Evolutionary conservation across 2,113 vertebrate genomes (phyloP).

Genomic region (Tinamus guttatus): DNA sequence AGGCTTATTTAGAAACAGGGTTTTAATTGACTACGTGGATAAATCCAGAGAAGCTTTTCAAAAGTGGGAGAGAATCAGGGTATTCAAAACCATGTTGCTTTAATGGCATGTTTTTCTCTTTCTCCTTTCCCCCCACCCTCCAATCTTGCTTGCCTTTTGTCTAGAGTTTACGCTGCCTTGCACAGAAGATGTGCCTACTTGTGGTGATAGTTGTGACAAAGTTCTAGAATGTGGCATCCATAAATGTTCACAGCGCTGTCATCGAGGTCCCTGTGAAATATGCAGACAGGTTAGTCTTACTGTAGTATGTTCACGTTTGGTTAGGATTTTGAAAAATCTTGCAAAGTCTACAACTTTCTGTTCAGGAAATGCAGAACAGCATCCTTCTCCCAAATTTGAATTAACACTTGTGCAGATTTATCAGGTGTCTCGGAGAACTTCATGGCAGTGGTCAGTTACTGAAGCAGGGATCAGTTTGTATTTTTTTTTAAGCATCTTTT

Average conservation of each 20-base stretch:
- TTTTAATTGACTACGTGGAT: background rate
- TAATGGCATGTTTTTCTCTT: background rate
- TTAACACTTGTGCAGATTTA: background rate
- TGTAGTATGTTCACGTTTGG: background rate
- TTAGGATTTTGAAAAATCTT: background rate
- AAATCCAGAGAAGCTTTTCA: background rate
- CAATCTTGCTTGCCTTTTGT: background rate
- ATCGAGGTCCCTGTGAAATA: slow-evolving; percentile 92
- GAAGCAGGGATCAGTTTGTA: background rate
- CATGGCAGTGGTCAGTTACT: background rate
- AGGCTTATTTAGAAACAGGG: background rate
- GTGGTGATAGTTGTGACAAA: slow-evolving; percentile 95
- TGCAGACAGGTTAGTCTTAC: slow-evolving; percentile 89
- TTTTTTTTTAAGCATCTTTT: background rate
- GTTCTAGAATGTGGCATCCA: slow-evolving; percentile 90
- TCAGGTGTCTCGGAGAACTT: background rate
- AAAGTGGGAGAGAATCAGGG: background rate
- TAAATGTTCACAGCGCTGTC: slow-evolving; percentile 95
- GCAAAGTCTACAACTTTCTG: background rate
- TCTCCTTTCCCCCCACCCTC: background rate
- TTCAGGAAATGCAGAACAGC: background rate
- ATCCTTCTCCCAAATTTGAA: background rate
- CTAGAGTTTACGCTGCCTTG: slow-evolving; percentile 91
- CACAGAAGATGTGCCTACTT: slow-evolving; percentile 92
- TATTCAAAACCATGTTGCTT: background rate